Evolutionary conservation across 2,797 vertebrate genomes (phyloP).

Genomic region (Lophotriccus pileatus): DNA sequence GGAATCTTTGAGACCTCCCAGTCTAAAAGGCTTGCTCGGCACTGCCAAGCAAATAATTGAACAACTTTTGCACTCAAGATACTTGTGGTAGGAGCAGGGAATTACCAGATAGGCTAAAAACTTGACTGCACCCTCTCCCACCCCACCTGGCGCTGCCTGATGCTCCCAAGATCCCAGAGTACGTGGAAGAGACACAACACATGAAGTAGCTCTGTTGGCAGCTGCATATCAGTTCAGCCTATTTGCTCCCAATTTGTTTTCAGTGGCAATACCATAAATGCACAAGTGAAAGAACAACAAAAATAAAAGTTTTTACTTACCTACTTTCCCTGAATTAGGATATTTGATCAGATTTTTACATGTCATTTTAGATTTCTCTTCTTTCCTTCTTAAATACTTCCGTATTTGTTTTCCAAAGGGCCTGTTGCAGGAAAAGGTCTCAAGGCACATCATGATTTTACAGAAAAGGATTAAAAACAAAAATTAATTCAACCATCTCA

Average conservation of each 20-base stretch:
- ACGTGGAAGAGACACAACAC: rapidly evolving
- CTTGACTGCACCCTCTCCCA: neutral
- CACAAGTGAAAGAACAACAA: neutral
- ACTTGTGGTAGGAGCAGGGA: neutral
- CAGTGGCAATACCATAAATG: neutral
- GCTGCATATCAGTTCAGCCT: neutral
- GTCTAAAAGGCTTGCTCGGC: neutral
- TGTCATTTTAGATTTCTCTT: neutral
- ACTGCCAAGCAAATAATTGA: neutral
- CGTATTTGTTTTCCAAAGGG: conserved; percentile 12
- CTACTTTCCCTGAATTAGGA: neutral
- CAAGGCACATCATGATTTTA: neutral
- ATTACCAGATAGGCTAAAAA: neutral
- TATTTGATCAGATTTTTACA: neutral
- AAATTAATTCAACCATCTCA: neutral
- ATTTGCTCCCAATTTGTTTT: neutral
- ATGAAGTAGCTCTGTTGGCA: neutral
- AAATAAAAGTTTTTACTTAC: conserved; percentile 64
- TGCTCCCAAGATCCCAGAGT: neutral
- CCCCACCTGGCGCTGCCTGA: neutral
- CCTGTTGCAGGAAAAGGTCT: conserved; percentile 31
- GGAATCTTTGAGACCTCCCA: neutral
- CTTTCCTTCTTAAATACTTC: neutral
- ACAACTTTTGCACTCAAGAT: neutral
- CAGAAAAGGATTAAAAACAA: conserved; percentile 13